These are phyloP conservation scores for Callipepla squamata DNA, from an alignment of 2,113 vertebrate genomes.

Conservation along the genomic window DNA sequence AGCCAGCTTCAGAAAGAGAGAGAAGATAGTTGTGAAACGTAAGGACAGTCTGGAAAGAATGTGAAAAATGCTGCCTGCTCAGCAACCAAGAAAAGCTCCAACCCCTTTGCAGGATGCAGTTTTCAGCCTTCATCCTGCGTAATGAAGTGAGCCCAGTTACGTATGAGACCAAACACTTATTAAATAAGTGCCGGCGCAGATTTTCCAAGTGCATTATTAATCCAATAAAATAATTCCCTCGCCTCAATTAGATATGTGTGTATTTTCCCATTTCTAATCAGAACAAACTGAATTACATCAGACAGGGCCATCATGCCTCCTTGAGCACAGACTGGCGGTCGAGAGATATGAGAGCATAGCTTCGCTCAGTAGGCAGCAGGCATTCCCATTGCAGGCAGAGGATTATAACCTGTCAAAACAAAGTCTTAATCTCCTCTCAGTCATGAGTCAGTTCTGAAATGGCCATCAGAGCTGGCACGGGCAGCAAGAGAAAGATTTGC, in stretches of 20 bases:
- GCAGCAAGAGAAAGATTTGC: not conserved
- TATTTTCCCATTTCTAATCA: not conserved
- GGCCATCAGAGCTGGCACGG: conserved; percentile 27
- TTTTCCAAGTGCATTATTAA: conserved; percentile 34
- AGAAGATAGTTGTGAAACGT: not conserved
- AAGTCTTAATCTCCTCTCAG: conserved; percentile 38
- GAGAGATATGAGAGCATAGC: not conserved
- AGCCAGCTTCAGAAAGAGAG: not conserved
- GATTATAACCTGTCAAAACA: conserved; percentile 31
- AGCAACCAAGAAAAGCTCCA: not conserved
- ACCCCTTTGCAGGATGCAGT: not conserved
- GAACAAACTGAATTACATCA: conserved; percentile 22
- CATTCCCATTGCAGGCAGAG: not conserved
- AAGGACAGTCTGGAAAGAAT: not conserved
- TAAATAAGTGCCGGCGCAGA: not conserved
- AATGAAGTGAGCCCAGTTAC: not conserved
- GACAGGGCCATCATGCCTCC: not conserved
- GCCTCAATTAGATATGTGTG: not conserved
- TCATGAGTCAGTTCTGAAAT: conserved; percentile 19
- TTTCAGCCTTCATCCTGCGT: not conserved
- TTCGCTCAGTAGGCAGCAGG: not conserved
- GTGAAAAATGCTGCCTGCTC: not conserved
- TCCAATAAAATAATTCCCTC: not conserved
- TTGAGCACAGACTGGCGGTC: not conserved
- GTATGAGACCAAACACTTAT: not conserved